Conservation (phyloP, 2,797 vertebrate species). For the Hypotaenidia philippensis region DNA sequence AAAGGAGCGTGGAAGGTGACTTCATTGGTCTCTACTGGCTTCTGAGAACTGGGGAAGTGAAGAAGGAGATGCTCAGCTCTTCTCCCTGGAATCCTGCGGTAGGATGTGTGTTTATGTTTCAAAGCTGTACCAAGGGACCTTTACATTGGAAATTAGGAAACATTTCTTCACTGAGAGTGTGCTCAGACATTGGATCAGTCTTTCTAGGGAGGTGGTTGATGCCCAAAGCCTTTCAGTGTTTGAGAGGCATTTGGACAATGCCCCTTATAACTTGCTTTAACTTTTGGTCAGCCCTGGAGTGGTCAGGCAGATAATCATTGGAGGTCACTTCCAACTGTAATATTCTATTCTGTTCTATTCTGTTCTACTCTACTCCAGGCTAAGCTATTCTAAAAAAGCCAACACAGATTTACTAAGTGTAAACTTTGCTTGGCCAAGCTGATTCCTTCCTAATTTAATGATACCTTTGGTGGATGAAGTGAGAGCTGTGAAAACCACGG, state of each 20-base stretch:
- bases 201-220: not conserved
- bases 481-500: not conserved
- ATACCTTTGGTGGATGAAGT: not conserved
- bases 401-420: not conserved
- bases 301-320: too few relatives aligned
- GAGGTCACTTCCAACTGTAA: not conserved
- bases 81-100: not conserved
- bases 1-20: not conserved
- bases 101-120: not conserved
- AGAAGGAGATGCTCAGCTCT: not conserved
- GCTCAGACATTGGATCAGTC: not conserved
- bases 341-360: too few relatives aligned
- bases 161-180: too few relatives aligned
- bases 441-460: not conserved
- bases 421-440: not conserved
- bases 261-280: not conserved
- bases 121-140: not conserved
- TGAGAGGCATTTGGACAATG: not conserved
- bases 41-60: not conserved
- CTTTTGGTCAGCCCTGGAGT: not conserved
- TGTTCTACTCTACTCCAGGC: too few relatives aligned
- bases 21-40: not conserved
- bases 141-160: not conserved
- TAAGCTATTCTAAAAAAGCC: not conserved
- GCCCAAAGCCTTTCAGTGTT: not conserved